phyloP scores from a whole-genome alignment of 92 coral and sea anemone genomes.

The Diadumene lineata region DNA sequence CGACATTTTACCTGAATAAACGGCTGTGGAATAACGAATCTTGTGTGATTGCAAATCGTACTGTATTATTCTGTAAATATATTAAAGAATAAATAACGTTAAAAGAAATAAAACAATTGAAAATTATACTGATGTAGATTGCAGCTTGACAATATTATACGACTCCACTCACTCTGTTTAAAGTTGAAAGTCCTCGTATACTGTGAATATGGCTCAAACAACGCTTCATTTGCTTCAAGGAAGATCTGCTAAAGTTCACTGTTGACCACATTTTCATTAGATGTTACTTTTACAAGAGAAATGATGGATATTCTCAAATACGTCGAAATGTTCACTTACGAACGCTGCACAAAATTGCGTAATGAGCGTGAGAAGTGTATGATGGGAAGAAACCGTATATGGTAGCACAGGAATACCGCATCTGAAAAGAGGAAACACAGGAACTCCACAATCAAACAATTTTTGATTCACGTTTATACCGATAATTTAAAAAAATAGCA shows the following conservation, averaged over 20 bases:
- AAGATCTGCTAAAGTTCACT: constrained; percentile 61
- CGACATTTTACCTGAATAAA: constrained; percentile 44
- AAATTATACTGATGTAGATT: too few species aligned
- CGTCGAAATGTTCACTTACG: background rate
- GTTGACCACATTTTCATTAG: constrained; percentile 61
- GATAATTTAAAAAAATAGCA: too few species aligned
- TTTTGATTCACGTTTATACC: too few species aligned
- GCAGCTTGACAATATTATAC: background rate
- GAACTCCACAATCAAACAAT: too few species aligned
- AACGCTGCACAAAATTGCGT: constrained; percentile 26
- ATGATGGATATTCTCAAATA: background rate
- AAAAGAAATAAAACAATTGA: background rate
- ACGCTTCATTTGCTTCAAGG: constrained; percentile 61
- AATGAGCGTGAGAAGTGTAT: constrained; percentile 11
- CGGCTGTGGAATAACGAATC: constrained; percentile 40
- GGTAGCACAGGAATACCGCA: constrained; percentile 27
- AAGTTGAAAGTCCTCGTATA: constrained; percentile 36
- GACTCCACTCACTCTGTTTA: constrained; percentile 36
- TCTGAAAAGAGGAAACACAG: too few species aligned
- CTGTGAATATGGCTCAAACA: constrained; percentile 34
- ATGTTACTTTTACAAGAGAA: background rate
- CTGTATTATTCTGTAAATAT: constrained; percentile 27
- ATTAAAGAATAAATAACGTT: background rate
- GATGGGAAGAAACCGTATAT: constrained; percentile 18
- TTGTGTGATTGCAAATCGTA: constrained; percentile 32